Percentiles rank a stretch among this genome's conserved stretches.
Evolutionary conservation across 2,888 invertebrate genomes (phyloP).

Genomic region (Caenorhabditis wallacei): DNA sequence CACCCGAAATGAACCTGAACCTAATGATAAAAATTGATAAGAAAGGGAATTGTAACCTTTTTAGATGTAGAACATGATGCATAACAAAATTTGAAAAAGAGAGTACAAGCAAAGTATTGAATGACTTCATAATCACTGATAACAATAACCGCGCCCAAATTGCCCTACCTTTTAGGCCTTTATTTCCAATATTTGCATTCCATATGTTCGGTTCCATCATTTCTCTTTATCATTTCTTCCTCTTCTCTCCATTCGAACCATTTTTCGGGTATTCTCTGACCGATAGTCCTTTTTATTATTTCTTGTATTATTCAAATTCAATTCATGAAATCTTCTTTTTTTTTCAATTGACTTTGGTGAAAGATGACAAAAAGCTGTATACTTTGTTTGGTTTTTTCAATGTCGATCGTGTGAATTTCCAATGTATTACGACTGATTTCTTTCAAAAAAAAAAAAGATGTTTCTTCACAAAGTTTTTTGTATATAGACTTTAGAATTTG

Average conservation of each 20-base stretch:
- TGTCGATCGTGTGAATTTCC: constrained; percentile 53
- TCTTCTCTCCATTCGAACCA: constrained; percentile 19
- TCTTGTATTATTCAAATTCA: constrained; percentile 14
- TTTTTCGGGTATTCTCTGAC: constrained; percentile 15
- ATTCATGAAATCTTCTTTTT: background rate
- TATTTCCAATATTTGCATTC: constrained; percentile 39
- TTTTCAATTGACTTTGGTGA: constrained; percentile 30
- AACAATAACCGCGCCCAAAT: constrained; percentile 49
- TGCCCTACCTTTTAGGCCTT: constrained; percentile 33
- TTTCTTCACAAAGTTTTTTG: constrained; percentile 3
- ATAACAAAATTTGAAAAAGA: constrained; percentile 7
- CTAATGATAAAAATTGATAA: constrained; percentile 7
- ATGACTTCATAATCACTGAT: constrained; percentile 48
- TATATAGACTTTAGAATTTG: background rate
- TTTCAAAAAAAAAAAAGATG: background rate
- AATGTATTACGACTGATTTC: constrained; percentile 18
- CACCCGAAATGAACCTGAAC: background rate
- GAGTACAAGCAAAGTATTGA: constrained; percentile 13
- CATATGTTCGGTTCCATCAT: constrained; percentile 41
- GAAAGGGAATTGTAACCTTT: too few species aligned
- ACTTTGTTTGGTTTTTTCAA: constrained; percentile 35
- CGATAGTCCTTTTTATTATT: constrained; percentile 5
- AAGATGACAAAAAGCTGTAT: constrained; percentile 39
- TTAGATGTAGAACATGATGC: constrained; percentile 11
- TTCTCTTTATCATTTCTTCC: constrained; percentile 51